Evolutionary conservation across 1,140 invertebrate genomes (phyloP).

Genomic region (Drosophila melanogaster): Release_6_plus_ISO1_MT NT_033777.3:13264001-13264500

Average conservation of each 20-base stretch:
- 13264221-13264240: too few species aligned
- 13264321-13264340: neutral
- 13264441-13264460: conserved; percentile 20
- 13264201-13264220: too few species aligned
- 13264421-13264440: conserved; percentile 3
- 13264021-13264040: conserved; percentile 57
- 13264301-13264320: too few species aligned
- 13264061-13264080: neutral
- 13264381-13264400: neutral
- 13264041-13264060: conserved; percentile 9
- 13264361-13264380: neutral
- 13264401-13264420: conserved; percentile 8
- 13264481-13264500: neutral
- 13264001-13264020: conserved; percentile 50
- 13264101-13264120: neutral
- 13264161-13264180: too few species aligned
- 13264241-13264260: too few species aligned
- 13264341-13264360: neutral
- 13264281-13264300: neutral
- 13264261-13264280: too few species aligned
- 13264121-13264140: too few species aligned
- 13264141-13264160: too few species aligned
- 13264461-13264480: neutral
- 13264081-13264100: neutral
- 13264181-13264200: too few species aligned